These are phyloP conservation scores for Metellina segmentata DNA, from an alignment of 2,888 invertebrate genomes.

Conservation along the genomic window DNA sequence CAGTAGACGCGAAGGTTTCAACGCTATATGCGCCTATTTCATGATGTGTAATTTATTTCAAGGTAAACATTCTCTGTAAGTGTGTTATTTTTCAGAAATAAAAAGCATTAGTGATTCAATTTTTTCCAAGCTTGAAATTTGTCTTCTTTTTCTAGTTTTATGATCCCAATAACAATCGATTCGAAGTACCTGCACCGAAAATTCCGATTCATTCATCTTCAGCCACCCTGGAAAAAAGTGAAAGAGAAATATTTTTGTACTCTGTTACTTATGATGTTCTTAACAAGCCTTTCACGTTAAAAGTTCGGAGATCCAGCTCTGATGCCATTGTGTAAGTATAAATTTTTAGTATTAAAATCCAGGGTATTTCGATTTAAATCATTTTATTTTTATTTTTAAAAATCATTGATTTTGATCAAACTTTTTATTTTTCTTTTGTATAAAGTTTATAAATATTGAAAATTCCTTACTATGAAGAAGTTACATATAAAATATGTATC, in stretches of 20 bases:
- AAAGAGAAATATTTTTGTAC: slow-evolving; percentile 62
- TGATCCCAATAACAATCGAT: slow-evolving; percentile 67
- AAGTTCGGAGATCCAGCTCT: slow-evolving; percentile 58
- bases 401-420: no score
- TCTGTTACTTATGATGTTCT: slow-evolving; percentile 75
- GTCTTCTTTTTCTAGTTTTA: slow-evolving; percentile 70
- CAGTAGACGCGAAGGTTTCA: neutral
- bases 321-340: slow-evolving; percentile 67
- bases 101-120: no score
- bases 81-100: no score
- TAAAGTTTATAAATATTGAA: no score
- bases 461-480: no score
- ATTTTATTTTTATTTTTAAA: no score
- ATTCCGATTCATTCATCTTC: slow-evolving; percentile 40
- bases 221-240: slow-evolving; percentile 40
- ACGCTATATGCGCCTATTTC: no score
- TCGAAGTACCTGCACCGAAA: slow-evolving; percentile 74
- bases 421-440: no score
- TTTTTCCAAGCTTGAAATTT: neutral
- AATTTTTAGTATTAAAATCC: neutral
- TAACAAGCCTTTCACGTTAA: slow-evolving; percentile 61
- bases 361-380: neutral
- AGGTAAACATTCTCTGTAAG: no score
- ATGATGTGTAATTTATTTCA: no score
- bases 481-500: no score